A percentile compares a stretch with the other conserved stretches of the same genome.
Evolutionary conservation across 2,113 vertebrate genomes (phyloP).

Genomic region (Muntiacus muntjak): DNA sequence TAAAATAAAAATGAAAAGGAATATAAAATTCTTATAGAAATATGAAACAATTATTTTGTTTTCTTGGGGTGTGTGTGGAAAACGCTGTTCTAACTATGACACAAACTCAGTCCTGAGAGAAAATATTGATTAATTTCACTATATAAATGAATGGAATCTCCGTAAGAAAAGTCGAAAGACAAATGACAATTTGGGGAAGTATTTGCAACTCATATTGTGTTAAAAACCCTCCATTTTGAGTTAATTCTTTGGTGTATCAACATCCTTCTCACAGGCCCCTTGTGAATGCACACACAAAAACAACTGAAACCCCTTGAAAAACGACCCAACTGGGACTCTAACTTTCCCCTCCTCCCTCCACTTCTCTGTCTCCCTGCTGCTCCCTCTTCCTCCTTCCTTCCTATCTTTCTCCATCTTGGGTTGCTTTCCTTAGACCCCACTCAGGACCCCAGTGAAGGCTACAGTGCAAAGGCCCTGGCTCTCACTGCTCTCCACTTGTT

Average conservation of each 20-base stretch:
- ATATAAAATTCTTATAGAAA: background rate
- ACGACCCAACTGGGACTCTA: background rate
- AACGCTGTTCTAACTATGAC: background rate
- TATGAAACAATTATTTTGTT: background rate
- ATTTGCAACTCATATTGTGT: background rate
- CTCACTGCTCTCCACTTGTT: background rate
- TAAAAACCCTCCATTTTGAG: background rate
- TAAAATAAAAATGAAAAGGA: background rate
- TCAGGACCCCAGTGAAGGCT: background rate
- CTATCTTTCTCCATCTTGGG: background rate
- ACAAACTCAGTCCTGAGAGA: background rate
- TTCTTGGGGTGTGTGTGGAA: background rate
- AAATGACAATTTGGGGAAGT: background rate
- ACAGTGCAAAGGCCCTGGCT: background rate
- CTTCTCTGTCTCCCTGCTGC: background rate
- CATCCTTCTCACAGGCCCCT: background rate
- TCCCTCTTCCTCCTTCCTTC: background rate
- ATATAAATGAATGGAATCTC: background rate
- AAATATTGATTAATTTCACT: background rate
- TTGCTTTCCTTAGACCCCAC: background rate
- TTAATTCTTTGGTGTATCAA: background rate
- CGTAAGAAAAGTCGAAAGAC: background rate
- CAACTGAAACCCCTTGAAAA: background rate
- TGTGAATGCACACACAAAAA: background rate
- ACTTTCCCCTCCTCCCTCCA: background rate